Evolutionary conservation across 2,113 vertebrate species (phyloP).

Genomic region (Beaufortia kweichowensis): DNA sequence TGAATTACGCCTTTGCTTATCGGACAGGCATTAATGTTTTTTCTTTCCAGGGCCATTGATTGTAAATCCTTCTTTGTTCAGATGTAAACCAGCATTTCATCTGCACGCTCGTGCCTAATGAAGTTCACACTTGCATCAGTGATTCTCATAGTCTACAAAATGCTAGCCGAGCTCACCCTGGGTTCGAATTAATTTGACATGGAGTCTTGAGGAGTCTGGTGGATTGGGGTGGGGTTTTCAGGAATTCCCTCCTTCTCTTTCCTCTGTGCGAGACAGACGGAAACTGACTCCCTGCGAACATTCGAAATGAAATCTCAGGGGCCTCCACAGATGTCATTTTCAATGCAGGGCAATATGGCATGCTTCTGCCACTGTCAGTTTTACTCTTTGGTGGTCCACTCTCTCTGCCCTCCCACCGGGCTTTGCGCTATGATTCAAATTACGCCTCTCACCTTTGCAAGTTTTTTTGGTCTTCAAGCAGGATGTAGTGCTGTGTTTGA

Average conservation of each 20-base stretch:
- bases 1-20: conserved; percentile 51
- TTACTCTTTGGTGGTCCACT: conserved; percentile 32
- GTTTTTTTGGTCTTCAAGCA: conserved; percentile 2
- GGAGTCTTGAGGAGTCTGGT: background rate
- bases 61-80: conserved; percentile 47
- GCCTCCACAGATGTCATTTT: conserved; percentile 35
- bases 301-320: conserved; percentile 35
- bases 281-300: conserved; percentile 4
- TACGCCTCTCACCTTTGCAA: conserved; percentile 31
- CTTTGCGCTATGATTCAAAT: conserved; percentile 39
- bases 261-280: background rate
- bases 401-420: conserved; percentile 38
- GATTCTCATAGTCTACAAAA: background rate
- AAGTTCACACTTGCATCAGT: conserved; percentile 23
- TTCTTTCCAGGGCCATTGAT: conserved; percentile 38
- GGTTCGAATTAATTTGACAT: conserved; percentile 10
- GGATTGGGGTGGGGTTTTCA: background rate
- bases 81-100: conserved; percentile 48
- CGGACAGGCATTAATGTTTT: conserved; percentile 56
- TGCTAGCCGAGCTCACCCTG: background rate
- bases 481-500: background rate
- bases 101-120: conserved; percentile 26
- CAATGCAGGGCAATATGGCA: conserved; percentile 39
- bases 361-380: conserved; percentile 37
- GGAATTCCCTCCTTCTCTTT: conserved; percentile 31